Conservation (phyloP, 2,888 invertebrate genomes). For the Athalia cordata region DNA sequence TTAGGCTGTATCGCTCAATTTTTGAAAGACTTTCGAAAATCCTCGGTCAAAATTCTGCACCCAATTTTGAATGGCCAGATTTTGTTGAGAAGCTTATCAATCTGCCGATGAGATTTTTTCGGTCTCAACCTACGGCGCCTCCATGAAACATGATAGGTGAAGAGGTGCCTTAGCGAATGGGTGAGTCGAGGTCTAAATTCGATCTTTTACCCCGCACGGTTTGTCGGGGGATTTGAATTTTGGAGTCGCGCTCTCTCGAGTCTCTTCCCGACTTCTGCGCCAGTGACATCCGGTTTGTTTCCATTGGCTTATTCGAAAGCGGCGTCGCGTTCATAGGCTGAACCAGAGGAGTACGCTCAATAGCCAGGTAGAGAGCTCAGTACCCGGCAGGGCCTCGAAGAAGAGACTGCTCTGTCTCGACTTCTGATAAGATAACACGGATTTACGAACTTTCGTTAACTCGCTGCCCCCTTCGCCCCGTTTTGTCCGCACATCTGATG, state of each 20-base stretch:
- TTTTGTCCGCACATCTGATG: constrained; percentile 13
- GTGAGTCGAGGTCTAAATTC: no score
- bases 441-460: constrained; percentile 46
- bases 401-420: constrained; percentile 61
- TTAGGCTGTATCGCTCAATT: no score
- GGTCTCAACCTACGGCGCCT: no score
- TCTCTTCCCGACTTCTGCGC: constrained; percentile 36
- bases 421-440: constrained; percentile 22
- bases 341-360: constrained; percentile 68
- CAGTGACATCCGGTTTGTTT: constrained; percentile 31
- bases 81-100: no score
- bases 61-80: no score
- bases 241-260: not conserved
- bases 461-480: constrained; percentile 43
- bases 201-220: no score
- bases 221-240: no score
- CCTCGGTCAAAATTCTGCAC: no score
- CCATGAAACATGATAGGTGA: no score
- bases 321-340: constrained; percentile 54
- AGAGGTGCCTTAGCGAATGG: no score
- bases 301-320: constrained; percentile 56
- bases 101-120: no score
- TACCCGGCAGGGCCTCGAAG: constrained; percentile 71
- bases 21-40: no score
- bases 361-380: constrained; percentile 68